Percentiles rank a stretch among this genome's conserved stretches.
Conservation (phyloP, 2,113 vertebrate species). For the Myotis brandtii region DNA sequence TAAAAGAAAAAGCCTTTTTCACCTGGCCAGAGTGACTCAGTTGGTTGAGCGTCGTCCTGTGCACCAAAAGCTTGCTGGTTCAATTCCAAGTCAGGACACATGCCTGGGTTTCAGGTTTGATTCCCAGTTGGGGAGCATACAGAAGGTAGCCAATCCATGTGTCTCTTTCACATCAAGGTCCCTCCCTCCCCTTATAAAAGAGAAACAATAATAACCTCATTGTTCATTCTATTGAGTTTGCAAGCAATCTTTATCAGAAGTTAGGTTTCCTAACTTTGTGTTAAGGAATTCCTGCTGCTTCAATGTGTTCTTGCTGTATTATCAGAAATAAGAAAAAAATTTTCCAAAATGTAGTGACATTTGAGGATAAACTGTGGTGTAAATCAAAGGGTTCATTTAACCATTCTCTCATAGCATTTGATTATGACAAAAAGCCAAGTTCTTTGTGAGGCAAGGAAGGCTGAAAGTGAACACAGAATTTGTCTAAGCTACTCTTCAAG, state of each 20-base stretch:
- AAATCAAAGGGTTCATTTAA: constrained; percentile 67
- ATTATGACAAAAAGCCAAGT: constrained; percentile 60
- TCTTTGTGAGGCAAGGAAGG: constrained; percentile 44
- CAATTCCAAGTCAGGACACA: too few relatives aligned
- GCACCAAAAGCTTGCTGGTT: too few relatives aligned
- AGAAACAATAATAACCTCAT: constrained; percentile 14
- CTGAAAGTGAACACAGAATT: constrained; percentile 58
- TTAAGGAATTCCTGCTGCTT: constrained; percentile 61
- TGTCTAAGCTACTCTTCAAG: constrained; percentile 33
- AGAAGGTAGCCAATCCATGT: too few relatives aligned
- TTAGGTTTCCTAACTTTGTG: constrained; percentile 70
- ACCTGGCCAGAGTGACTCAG: too few relatives aligned
- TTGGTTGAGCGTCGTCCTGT: too few relatives aligned
- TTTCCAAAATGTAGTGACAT: constrained; percentile 51
- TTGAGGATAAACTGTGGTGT: constrained; percentile 62
- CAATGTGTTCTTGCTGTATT: constrained; percentile 38
- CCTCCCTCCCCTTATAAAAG: background rate
- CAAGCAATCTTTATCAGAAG: constrained; percentile 50
- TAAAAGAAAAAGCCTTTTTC: too few relatives aligned
- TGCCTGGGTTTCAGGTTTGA: too few relatives aligned
- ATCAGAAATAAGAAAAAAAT: constrained; percentile 32
- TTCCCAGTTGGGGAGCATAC: too few relatives aligned
- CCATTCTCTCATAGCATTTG: constrained; percentile 63
- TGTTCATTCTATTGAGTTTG: constrained; percentile 57
- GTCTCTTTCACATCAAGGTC: too few relatives aligned